Percentiles rank a stretch among this genome's conserved stretches.
Evolutionary conservation across 2,113 vertebrate species (phyloP).

Genomic region (Laticauda colubrina): DNA sequence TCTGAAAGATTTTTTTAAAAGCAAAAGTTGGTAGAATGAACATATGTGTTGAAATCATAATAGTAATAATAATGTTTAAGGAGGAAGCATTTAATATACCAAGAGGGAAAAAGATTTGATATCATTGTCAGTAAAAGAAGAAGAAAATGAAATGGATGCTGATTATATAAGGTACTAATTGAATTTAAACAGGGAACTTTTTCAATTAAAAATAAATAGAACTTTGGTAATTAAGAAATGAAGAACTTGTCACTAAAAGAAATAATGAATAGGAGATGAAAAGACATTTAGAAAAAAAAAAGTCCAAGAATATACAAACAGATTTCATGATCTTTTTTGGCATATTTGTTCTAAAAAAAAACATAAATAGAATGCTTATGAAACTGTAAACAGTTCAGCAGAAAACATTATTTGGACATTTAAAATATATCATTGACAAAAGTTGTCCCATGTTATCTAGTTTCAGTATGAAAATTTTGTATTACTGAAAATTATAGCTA

Average conservation of each 20-base stretch:
- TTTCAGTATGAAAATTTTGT: background rate
- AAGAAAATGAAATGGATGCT: conserved; percentile 22
- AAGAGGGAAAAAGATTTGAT: background rate
- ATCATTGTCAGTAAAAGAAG: conserved; percentile 1
- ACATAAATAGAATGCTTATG: background rate
- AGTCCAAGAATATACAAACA: background rate
- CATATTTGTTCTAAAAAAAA: background rate
- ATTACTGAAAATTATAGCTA: background rate
- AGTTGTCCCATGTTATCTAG: background rate
- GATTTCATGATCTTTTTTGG: background rate
- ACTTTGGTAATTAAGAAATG: conserved; percentile 2
- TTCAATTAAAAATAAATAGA: conserved; percentile 20
- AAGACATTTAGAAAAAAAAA: background rate
- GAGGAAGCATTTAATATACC: conserved; percentile 24
- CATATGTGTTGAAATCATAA: background rate
- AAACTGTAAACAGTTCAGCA: background rate
- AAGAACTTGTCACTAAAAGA: conserved; percentile 1
- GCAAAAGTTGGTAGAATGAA: background rate
- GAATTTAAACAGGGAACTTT: conserved; percentile 7
- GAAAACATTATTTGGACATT: background rate
- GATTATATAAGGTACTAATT: conserved; percentile 10
- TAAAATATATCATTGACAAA: background rate
- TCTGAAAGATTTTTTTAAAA: background rate
- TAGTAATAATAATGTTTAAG: background rate
- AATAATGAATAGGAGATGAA: background rate